These are phyloP conservation scores for Lamellibrachia columna DNA, from an alignment of 2,888 invertebrate species.

Conservation along the genomic window DNA sequence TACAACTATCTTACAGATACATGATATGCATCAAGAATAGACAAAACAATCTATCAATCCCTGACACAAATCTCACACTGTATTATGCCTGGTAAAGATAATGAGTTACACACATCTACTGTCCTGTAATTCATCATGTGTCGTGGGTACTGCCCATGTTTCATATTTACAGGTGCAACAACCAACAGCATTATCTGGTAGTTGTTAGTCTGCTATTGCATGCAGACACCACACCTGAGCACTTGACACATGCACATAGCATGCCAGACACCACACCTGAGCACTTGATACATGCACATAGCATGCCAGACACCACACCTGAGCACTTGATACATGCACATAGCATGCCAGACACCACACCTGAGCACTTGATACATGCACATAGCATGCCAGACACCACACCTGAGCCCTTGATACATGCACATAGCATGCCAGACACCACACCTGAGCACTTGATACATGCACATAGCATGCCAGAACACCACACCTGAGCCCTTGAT, in stretches of 20 bases:
- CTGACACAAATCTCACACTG: not conserved
- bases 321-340: not conserved
- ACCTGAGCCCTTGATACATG: not conserved
- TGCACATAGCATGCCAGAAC: not conserved
- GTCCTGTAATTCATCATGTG: not conserved
- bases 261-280: not conserved
- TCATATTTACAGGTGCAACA: not conserved
- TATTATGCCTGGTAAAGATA: not conserved
- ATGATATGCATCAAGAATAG: not conserved
- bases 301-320: not conserved
- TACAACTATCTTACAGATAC: not conserved
- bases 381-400: not conserved
- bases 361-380: not conserved
- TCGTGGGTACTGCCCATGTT: not conserved
- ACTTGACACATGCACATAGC: not conserved
- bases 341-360: not conserved
- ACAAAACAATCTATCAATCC: conserved; percentile 1
- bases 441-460: not conserved
- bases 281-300: not conserved
- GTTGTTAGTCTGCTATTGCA: not conserved
- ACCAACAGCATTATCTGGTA: not conserved
- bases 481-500: not conserved
- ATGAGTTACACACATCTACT: not conserved
- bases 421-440: not conserved
- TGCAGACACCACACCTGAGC: not conserved